A percentile compares a stretch with the other conserved stretches of the same genome.
Evolutionary conservation across 2,888 invertebrate genomes (phyloP).

Genomic region (Allolobophora icterica): DNA sequence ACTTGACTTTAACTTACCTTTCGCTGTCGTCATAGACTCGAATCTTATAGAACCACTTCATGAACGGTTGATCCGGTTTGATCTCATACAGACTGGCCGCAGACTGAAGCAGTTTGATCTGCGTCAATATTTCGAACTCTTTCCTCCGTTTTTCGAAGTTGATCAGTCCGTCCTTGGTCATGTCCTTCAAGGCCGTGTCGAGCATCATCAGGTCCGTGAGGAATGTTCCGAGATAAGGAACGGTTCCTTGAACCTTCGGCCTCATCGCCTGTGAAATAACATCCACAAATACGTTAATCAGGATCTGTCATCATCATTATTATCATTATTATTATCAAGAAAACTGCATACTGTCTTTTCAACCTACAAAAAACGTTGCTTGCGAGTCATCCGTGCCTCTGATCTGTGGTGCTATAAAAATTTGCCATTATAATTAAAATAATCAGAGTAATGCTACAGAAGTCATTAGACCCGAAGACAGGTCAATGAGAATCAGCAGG

Average conservation of each 20-base stretch:
- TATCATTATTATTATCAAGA: not conserved
- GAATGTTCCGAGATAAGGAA: conserved; percentile 96
- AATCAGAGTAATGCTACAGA: too few relatives aligned
- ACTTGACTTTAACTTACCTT: conserved; percentile 39
- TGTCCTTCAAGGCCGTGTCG: conserved; percentile 68
- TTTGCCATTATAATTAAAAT: too few relatives aligned
- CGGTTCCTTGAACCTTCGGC: conserved; percentile 74
- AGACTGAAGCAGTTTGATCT: conserved; percentile 91
- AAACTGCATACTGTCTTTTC: too few relatives aligned
- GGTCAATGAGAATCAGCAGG: too few relatives aligned
- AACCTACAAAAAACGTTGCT: too few relatives aligned
- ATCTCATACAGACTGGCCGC: conserved; percentile 94
- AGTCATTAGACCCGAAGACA: too few relatives aligned
- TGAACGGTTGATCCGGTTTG: conserved; percentile 83
- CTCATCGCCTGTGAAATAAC: not conserved
- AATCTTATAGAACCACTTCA: conserved; percentile 93
- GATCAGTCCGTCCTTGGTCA: conserved; percentile 74
- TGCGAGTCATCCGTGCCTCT: too few relatives aligned
- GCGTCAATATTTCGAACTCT: conserved; percentile 97
- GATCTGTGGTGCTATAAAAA: too few relatives aligned
- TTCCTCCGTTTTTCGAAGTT: conserved; percentile 97
- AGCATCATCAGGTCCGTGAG: conserved; percentile 94
- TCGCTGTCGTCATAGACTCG: conserved; percentile 89
- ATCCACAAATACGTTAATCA: not conserved
- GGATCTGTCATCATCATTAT: not conserved